A percentile compares a stretch with the other conserved stretches of the same genome.
phyloP scores from a whole-genome alignment of 1,140 invertebrate species.

The Heliothis subflexa region DNA sequence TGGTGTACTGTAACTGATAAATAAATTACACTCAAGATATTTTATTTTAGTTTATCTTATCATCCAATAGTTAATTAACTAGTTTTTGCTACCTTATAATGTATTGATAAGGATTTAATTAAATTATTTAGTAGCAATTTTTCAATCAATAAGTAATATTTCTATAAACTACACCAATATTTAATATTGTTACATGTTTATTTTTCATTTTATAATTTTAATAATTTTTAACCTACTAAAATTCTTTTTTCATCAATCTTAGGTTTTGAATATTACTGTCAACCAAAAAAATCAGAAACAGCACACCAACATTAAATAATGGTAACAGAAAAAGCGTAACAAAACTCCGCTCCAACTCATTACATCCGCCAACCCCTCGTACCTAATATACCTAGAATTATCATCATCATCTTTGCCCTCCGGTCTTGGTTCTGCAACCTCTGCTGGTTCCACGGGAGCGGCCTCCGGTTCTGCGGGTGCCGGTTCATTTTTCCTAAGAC shows the following conservation, averaged over 20 bases:
- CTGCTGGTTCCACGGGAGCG: constrained; percentile 81
- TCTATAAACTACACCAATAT: background rate
- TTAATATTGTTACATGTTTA: no score
- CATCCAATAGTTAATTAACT: background rate
- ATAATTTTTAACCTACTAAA: no score
- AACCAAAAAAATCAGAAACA: constrained; percentile 53
- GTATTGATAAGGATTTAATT: background rate
- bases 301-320: constrained; percentile 56
- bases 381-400: constrained; percentile 92
- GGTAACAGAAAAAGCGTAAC: constrained; percentile 53
- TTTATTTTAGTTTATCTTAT: constrained; percentile 18
- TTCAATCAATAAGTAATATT: background rate
- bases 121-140: background rate
- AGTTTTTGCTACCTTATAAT: constrained; percentile 1
- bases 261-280: background rate
- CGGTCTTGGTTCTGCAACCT: constrained; percentile 83
- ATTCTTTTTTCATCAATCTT: no score
- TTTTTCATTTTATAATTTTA: no score
- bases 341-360: constrained; percentile 72
- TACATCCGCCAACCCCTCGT: constrained; percentile 86
- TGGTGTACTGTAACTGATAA: constrained; percentile 36
- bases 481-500: constrained; percentile 88
- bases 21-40: constrained; percentile 22
- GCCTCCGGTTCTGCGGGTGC: constrained; percentile 83
- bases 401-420: constrained; percentile 92